phyloP scores from a whole-genome alignment of 2,888 invertebrate species.

The Disparrhopalites patrizii region DNA sequence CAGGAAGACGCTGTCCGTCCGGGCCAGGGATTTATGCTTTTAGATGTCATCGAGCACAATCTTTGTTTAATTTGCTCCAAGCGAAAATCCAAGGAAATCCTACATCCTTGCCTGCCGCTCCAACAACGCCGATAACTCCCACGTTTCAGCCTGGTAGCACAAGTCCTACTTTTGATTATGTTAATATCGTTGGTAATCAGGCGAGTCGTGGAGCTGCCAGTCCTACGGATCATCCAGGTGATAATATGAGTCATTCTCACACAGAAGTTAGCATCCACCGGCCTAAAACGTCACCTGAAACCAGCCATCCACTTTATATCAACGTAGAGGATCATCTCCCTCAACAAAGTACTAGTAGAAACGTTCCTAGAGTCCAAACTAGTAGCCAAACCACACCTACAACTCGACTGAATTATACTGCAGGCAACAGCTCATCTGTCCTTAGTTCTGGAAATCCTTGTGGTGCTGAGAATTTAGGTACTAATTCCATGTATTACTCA shows the following conservation, averaged over 20 bases:
- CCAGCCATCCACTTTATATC: constrained; percentile 46
- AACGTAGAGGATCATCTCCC: constrained; percentile 39
- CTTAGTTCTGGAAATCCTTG: constrained; percentile 1
- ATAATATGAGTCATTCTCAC: background rate
- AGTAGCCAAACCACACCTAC: background rate
- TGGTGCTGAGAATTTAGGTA: constrained; percentile 12
- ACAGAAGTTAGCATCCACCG: constrained; percentile 4
- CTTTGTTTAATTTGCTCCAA: constrained; percentile 81
- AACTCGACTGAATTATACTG: background rate
- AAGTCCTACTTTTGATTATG: constrained; percentile 46
- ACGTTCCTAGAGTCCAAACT: background rate
- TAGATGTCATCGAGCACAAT: constrained; percentile 78
- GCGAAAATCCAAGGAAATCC: constrained; percentile 67
- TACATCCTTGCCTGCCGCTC: constrained; percentile 31
- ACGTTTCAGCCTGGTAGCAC: constrained; percentile 28
- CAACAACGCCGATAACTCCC: constrained; percentile 39
- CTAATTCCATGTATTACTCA: constrained; percentile 30
- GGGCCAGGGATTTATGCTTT: constrained; percentile 95
- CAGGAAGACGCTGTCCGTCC: constrained; percentile 73
- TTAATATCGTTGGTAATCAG: constrained; percentile 41
- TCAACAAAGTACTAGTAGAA: constrained; percentile 13
- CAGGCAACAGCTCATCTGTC: constrained; percentile 1
- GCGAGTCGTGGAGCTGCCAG: constrained; percentile 1
- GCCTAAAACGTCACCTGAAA: constrained; percentile 15
- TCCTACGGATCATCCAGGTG: background rate